phyloP scores from a whole-genome alignment of 2,888 invertebrate species.

The Apoda limacodes region DNA sequence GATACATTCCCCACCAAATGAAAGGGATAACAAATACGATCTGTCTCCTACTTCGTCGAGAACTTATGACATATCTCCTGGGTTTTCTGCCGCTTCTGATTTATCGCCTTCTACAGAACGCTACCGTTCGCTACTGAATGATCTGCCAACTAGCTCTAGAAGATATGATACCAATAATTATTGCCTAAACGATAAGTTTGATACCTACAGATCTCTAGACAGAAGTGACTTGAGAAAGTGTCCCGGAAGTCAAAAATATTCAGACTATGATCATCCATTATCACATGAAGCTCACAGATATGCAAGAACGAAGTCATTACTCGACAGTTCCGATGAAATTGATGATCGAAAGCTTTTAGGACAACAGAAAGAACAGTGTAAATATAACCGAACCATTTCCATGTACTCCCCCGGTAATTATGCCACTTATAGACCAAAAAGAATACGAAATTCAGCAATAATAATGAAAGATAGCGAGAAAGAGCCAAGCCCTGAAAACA shows the following conservation, averaged over 20 bases:
- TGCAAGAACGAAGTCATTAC: slow-evolving; percentile 54
- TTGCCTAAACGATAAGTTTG: slow-evolving; percentile 54
- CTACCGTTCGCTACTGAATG: slow-evolving; percentile 48
- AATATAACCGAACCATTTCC: slow-evolving; percentile 57
- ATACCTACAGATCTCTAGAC: slow-evolving; percentile 59
- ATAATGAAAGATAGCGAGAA: slow-evolving; percentile 63
- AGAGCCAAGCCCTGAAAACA: slow-evolving; percentile 62
- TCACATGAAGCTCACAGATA: slow-evolving; percentile 52
- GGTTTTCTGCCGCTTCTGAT: slow-evolving; percentile 47
- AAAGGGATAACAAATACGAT: slow-evolving; percentile 44
- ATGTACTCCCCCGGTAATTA: slow-evolving; percentile 63
- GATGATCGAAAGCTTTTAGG: slow-evolving; percentile 37
- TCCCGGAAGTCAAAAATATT: slow-evolving; percentile 45
- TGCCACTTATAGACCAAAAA: slow-evolving; percentile 61
- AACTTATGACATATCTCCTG: slow-evolving; percentile 53
- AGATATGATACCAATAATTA: slow-evolving; percentile 51
- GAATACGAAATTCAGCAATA: slow-evolving; percentile 60
- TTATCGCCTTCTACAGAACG: slow-evolving; percentile 56
- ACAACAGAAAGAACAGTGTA: slow-evolving; percentile 45
- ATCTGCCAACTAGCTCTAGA: slow-evolving; percentile 41
- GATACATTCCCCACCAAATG: slow-evolving; percentile 46
- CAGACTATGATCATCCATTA: slow-evolving; percentile 53
- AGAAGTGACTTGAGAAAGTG: slow-evolving; percentile 59
- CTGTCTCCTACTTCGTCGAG: slow-evolving; percentile 49
- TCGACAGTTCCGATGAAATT: slow-evolving; percentile 46